Percentiles rank a stretch among this genome's conserved stretches.
Conservation (phyloP, 2,113 vertebrate species). For the Acanthochromis polyacanthus region DNA sequence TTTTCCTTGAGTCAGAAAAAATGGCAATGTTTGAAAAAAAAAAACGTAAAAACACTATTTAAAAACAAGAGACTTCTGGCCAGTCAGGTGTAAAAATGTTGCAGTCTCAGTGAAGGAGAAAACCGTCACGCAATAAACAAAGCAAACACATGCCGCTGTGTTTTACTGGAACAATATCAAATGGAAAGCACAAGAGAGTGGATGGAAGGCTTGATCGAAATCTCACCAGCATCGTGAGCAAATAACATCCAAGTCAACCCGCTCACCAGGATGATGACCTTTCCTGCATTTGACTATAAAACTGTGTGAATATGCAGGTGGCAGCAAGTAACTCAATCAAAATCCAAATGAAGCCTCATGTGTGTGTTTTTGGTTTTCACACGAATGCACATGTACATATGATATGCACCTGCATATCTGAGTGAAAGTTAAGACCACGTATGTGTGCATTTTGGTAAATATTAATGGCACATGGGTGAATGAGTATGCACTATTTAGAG, state of each 20-base stretch:
- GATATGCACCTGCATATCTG: conserved; percentile 25
- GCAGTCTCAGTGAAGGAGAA: too few relatives aligned
- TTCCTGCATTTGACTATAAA: neutral
- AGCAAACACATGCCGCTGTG: too few relatives aligned
- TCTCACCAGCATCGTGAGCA: neutral
- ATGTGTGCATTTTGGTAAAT: neutral
- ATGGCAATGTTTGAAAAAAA: too few relatives aligned
- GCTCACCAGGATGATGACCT: neutral
- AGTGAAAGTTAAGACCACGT: neutral
- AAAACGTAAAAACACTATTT: too few relatives aligned
- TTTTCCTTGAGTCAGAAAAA: too few relatives aligned
- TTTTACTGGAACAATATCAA: too few relatives aligned
- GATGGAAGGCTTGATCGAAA: too few relatives aligned
- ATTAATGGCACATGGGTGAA: conserved; percentile 16
- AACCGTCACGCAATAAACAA: too few relatives aligned
- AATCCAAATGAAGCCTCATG: neutral
- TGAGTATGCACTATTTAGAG: conserved; percentile 30
- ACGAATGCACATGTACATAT: conserved; percentile 15
- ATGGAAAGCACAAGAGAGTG: too few relatives aligned
- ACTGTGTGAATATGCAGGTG: neutral
- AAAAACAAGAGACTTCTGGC: too few relatives aligned
- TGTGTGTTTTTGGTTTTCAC: neutral
- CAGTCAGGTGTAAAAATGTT: too few relatives aligned
- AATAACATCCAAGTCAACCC: neutral
- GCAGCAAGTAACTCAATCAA: neutral